Percentiles rank a stretch among this genome's conserved stretches.
phyloP scores from a whole-genome alignment of 2,888 invertebrate genomes.

The Sphecodes monilicornis region DNA sequence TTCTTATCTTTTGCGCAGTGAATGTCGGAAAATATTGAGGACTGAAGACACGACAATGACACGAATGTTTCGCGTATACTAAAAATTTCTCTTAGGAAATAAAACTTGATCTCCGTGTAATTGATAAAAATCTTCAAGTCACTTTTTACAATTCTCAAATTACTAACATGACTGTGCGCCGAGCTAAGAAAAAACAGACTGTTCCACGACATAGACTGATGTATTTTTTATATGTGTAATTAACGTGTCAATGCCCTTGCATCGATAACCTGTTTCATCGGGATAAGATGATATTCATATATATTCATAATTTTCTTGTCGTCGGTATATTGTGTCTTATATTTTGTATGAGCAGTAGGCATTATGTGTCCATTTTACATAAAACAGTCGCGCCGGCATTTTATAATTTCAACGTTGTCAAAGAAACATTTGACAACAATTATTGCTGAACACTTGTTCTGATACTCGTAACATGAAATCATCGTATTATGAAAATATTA shows the following conservation, averaged over 20 bases:
- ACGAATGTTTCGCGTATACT: too few species aligned
- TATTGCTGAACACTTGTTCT: background rate
- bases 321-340: background rate
- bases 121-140: background rate
- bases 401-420: background rate
- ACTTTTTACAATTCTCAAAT: background rate
- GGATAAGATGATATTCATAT: background rate
- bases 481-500: background rate
- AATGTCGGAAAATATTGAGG: too few species aligned
- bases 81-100: too few species aligned
- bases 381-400: background rate
- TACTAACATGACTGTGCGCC: background rate
- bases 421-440: background rate
- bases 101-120: too few species aligned
- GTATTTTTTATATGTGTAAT: background rate
- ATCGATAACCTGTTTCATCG: background rate
- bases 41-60: background rate
- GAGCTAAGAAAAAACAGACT: background rate
- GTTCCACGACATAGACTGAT: background rate
- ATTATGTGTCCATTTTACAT: background rate
- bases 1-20: too few species aligned
- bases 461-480: background rate
- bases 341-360: background rate
- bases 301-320: background rate
- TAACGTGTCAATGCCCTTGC: background rate